These are phyloP conservation scores for Onychorhynchus coronatus DNA, from an alignment of 2,113 vertebrate species.

Conservation along the genomic window DNA sequence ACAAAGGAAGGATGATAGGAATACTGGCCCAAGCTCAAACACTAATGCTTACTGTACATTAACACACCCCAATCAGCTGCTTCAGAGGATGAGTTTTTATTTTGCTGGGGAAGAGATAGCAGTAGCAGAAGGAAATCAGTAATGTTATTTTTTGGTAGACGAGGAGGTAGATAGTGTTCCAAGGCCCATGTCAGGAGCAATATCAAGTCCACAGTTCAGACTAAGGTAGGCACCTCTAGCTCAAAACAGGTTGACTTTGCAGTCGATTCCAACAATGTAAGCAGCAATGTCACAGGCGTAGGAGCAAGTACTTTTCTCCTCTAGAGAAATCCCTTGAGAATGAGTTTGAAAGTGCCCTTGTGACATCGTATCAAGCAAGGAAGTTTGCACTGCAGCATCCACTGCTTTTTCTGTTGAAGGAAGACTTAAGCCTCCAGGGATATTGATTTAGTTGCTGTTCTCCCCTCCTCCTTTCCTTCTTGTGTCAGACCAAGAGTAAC, in stretches of 20 bases:
- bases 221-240: neutral
- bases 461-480: neutral
- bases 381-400: neutral
- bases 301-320: neutral
- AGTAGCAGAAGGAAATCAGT: neutral
- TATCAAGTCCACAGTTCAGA: neutral
- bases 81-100: neutral
- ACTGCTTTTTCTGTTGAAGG: neutral
- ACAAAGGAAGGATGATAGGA: neutral
- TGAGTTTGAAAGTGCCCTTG: neutral
- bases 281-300: neutral
- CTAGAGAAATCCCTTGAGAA: neutral
- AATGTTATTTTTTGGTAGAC: neutral
- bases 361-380: neutral
- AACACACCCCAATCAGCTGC: neutral
- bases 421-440: neutral
- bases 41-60: neutral
- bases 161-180: neutral
- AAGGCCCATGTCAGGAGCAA: neutral
- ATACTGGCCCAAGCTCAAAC: neutral
- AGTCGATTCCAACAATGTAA: accelerated
- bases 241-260: neutral
- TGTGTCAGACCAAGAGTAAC: neutral
- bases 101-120: neutral
- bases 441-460: neutral